These are phyloP conservation scores for Diarsia rubi DNA, from an alignment of 2,888 invertebrate genomes.

Conservation along the genomic window DNA sequence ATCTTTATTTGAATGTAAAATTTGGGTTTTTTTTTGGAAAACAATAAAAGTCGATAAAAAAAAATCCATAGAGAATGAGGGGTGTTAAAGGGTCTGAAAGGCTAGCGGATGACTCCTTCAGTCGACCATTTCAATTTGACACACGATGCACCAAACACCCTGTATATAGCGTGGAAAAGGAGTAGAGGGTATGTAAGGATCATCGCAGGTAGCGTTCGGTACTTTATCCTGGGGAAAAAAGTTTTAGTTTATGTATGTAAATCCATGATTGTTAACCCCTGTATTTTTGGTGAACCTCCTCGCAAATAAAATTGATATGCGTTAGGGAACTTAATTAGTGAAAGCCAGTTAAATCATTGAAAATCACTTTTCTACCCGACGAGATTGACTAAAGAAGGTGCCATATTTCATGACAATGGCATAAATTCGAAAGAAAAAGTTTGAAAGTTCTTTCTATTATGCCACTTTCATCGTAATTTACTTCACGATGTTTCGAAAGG, in stretches of 20 bases:
- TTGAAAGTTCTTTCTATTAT: conserved; percentile 13
- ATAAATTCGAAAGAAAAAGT: conserved; percentile 32
- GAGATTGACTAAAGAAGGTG: not conserved
- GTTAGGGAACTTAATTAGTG: not conserved
- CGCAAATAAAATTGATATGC: too few species aligned
- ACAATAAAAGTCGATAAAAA: too few species aligned
- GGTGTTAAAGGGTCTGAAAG: too few species aligned
- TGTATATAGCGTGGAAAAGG: not conserved
- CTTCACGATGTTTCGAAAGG: conserved; percentile 5
- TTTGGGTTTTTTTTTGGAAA: too few species aligned
- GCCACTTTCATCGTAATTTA: conserved; percentile 34
- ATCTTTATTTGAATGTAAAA: too few species aligned
- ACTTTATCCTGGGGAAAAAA: not conserved
- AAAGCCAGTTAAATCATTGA: not conserved
- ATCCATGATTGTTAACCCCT: not conserved
- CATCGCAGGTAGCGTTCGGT: not conserved
- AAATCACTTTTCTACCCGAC: not conserved
- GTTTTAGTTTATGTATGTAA: not conserved
- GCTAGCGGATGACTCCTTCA: too few species aligned
- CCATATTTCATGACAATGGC: conserved; percentile 20
- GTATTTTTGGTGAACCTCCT: not conserved
- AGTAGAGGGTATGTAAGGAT: not conserved
- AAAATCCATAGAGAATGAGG: too few species aligned
- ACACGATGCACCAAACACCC: too few species aligned
- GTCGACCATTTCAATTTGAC: too few species aligned